Evolutionary conservation across 2,888 invertebrate species (phyloP).

Genomic region (Psylliodes chrysocephalus): DNA sequence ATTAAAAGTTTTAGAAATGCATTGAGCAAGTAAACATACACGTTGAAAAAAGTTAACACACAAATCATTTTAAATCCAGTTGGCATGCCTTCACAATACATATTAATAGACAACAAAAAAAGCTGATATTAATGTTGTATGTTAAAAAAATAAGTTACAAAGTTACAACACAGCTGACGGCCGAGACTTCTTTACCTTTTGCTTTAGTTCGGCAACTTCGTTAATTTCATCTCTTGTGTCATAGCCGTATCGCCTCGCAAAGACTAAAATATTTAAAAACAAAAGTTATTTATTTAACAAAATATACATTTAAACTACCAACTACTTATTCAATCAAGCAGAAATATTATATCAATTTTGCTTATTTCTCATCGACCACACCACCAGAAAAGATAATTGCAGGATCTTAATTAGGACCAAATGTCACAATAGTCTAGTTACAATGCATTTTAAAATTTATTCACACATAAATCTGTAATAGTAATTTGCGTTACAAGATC

Average conservation of each 20-base stretch:
- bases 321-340: too few relatives aligned
- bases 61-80: constrained; percentile 16
- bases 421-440: too few relatives aligned
- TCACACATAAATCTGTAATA: too few relatives aligned
- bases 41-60: not conserved
- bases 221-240: constrained; percentile 43
- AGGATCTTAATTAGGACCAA: too few relatives aligned
- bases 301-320: too few relatives aligned
- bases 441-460: too few relatives aligned
- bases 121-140: constrained; percentile 17
- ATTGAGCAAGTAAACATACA: not conserved
- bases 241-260: constrained; percentile 51
- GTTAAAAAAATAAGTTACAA: constrained; percentile 5
- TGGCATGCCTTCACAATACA: constrained; percentile 26
- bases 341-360: too few relatives aligned
- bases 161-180: constrained; percentile 13
- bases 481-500: too few relatives aligned
- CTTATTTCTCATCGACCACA: too few relatives aligned
- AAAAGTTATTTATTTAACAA: too few relatives aligned
- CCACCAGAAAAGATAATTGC: too few relatives aligned
- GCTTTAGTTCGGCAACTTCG: constrained; percentile 39
- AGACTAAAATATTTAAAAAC: constrained; percentile 47
- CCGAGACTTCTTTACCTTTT: constrained; percentile 32
- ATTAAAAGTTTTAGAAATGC: not conserved
- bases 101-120: constrained; percentile 33